phyloP scores from a whole-genome alignment of 1,140 invertebrate genomes.

The Cydia pomonella region DNA sequence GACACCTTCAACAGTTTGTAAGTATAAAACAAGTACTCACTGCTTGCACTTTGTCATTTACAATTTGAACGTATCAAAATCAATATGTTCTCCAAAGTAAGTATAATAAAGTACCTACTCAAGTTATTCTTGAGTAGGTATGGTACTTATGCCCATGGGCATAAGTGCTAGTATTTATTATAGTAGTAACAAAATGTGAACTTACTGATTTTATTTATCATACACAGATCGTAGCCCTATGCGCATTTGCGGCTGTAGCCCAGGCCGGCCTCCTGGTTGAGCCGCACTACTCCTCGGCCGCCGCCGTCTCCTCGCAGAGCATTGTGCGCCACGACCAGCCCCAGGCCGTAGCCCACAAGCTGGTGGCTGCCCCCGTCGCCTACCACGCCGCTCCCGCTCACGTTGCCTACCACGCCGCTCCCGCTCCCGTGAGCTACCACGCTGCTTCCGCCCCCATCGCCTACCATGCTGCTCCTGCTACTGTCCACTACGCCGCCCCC shows the following conservation, averaged over 20 bases:
- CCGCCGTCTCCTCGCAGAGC: conserved; percentile 52
- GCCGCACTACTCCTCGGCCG: conserved; percentile 47
- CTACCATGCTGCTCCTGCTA: conserved; percentile 44
- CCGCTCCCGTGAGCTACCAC: conserved; percentile 41
- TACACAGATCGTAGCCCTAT: conserved; percentile 42
- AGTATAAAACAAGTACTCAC: neutral
- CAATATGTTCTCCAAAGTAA: conserved; percentile 31
- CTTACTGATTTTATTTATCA: too few relatives aligned
- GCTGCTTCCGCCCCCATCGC: conserved; percentile 41
- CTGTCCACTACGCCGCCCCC: conserved; percentile 46
- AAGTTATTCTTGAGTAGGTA: too few relatives aligned
- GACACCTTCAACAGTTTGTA: neutral
- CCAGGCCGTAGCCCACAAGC: conserved; percentile 18
- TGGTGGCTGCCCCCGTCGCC: conserved; percentile 50
- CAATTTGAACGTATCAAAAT: neutral
- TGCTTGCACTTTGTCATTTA: conserved; percentile 10
- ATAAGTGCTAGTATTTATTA: too few relatives aligned
- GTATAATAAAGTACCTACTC: neutral
- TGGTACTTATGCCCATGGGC: too few relatives aligned
- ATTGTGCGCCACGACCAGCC: conserved; percentile 50
- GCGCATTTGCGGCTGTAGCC: conserved; percentile 44
- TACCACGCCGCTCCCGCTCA: conserved; percentile 61
- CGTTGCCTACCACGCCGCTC: conserved; percentile 36
- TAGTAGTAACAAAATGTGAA: too few relatives aligned
- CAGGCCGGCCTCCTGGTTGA: conserved; percentile 46